Base-by-base conservation (phyloP, 2,113 vertebrate species). In the Vidua chalybeata region DNA sequence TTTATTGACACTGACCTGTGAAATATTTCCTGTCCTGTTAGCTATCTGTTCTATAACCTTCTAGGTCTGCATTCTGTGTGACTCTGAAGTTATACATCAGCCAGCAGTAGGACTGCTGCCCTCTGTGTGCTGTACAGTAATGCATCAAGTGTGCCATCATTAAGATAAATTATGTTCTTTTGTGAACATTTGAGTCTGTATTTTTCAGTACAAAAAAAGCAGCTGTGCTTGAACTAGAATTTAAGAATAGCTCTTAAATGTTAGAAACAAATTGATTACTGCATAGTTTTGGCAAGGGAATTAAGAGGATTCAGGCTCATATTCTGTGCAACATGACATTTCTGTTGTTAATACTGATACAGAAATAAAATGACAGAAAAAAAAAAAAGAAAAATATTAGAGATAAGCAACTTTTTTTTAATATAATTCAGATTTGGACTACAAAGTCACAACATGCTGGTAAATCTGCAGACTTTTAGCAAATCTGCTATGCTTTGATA, bases 131-230 rank as follows among this genome's bases (percentile, higher is more conserved):
- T 85, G 33, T 88, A 78, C 78, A 87, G 88, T 91, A 96, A 95
- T 92, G 73, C 73, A 95, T 96, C 93, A 95, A 91, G 67, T 18
- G 56, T 82, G 59, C 56, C 89, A 95, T 66, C 75, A 94, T 96
- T 97, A 97, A 93, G 73, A 94, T 96, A 97, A 97, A 93, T 89
- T 72, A 95, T 73, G 18, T 52, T 58, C 49, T 96, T 92, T 90
- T 96, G 54, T 63, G 84, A 94, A 86, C 18, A 13, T 94, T 93
- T 86, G 46, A 84, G 75, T 48, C 71, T 48, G 31, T 87, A 51
- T 74, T 96, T 97, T 96, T 95, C 68, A 59, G 85, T 22, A 62
- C 23, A 85, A 79, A 90, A 90, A 86, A 95, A 85, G 22, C 23
- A 91, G 35, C 30, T 92, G 59, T 58, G 33, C 43, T 64, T 96